Base-by-base conservation (phyloP, 2,113 vertebrate species). In the Taurulus bubalis region DNA sequence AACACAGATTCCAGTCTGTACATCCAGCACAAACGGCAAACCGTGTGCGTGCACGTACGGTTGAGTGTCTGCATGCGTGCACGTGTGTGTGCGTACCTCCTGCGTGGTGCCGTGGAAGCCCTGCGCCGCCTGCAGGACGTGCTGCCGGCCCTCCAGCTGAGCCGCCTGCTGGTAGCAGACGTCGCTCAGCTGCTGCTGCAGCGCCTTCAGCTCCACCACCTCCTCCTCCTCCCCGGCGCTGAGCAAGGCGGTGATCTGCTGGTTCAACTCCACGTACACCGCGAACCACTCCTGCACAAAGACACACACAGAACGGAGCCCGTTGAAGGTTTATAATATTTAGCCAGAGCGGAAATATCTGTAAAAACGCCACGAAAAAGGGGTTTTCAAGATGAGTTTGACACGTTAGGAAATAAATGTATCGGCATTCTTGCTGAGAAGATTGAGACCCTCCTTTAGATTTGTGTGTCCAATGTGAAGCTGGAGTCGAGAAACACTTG, bases 181-280 rank as follows among this genome's bases (percentile, higher is more conserved):
- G 67, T 99, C 98, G n/a, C 98, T 99, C 82, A 99, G 96, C 89
- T 99, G 97, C 87, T 99, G 97, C 92, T 99, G 98, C 59, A 99
- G 90, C 0, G 94, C 94, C 90, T 98, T 98, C 83, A 99, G 91
- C 92, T 99, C 98, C 53, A 94, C 93, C 79, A 98, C 96, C 74
- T 99, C 97, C 74, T 99, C 98, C 88, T 99, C 98, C 70, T 99
- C 98, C 0, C 97, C 97, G 0, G 96, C 96, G 56, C 95, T 97
- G 86, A 99, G 94, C 89, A 99, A 94, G 2, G 97, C 97, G 73
- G 96, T 97, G 71, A 99, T 99, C 91, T 99, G 98, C 93, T 99
- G 98, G 94, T 99, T 99, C 92, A 99, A 94, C 88, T 99, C 98
- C 91, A 99, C 98, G 28, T 99, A 99, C 6, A 99, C 98, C 0